These are phyloP conservation scores for Cryptops parisi DNA, from an alignment of 2,888 invertebrate species.

Conservation along the genomic window DNA sequence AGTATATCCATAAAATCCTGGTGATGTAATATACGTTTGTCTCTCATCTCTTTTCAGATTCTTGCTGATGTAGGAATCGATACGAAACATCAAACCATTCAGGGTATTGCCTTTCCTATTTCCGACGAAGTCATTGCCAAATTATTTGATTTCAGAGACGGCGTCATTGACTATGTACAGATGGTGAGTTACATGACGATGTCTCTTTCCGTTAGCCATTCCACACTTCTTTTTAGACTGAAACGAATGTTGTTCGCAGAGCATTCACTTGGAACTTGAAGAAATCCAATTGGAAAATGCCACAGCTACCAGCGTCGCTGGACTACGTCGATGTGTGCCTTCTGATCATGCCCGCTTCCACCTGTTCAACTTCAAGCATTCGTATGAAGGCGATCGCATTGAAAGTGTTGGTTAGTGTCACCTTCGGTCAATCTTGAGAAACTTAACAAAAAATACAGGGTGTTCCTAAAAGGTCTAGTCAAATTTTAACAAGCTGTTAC, in stretches of 20 bases:
- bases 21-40: not conserved
- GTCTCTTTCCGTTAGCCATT: no score
- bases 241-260: no score
- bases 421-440: no score
- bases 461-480: no score
- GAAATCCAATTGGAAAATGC: conserved; percentile 67
- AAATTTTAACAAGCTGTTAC: no score
- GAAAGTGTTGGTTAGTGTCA: conserved; percentile 60
- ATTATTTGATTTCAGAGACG: conserved; percentile 53
- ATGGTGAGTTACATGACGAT: conserved; percentile 43
- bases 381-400: conserved; percentile 78
- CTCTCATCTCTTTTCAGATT: conserved; percentile 6
- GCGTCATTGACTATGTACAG: conserved; percentile 76
- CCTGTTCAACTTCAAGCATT: conserved; percentile 76
- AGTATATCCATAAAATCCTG: not conserved
- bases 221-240: no score
- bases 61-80: conserved; percentile 62
- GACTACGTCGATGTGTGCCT: conserved; percentile 66
- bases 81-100: conserved; percentile 72
- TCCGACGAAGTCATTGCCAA: conserved; percentile 62
- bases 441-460: no score
- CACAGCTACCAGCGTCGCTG: conserved; percentile 48
- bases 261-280: conserved; percentile 64
- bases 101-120: conserved; percentile 79
- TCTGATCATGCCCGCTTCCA: conserved; percentile 79